A percentile compares a stretch with the other conserved stretches of the same genome.
phyloP scores from a whole-genome alignment of 2,113 vertebrate genomes.

The Tenebrosternarchus preto region DNA sequence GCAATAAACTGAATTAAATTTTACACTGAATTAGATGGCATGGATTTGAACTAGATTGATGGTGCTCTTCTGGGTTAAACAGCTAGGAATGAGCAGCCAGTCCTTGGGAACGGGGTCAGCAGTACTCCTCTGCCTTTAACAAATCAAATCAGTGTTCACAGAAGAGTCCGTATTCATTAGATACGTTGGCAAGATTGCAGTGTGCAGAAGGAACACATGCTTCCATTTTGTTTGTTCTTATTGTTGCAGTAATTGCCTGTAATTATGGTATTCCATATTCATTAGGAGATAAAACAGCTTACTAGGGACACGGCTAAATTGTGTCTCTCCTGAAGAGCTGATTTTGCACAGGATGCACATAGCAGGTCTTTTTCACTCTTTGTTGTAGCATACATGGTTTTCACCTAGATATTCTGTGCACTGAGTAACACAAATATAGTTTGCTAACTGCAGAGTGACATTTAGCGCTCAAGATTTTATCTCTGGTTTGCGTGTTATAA shows the following conservation, averaged over 20 bases:
- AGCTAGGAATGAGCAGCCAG: neutral
- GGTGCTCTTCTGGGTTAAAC: neutral
- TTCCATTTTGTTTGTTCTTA: constrained; percentile 74
- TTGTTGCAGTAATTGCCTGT: constrained; percentile 79
- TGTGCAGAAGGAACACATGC: constrained; percentile 59
- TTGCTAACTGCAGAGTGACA: neutral
- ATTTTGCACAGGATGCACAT: constrained; percentile 66
- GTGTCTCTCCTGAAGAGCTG: constrained; percentile 42
- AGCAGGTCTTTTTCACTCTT: constrained; percentile 16
- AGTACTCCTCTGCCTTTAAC: constrained; percentile 15
- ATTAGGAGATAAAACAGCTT: constrained; percentile 77
- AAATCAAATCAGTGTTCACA: constrained; percentile 36
- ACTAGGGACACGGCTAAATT: constrained; percentile 61
- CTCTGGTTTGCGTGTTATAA: neutral
- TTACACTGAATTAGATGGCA: neutral
- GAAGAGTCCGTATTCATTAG: constrained; percentile 42
- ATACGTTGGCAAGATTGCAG: constrained; percentile 57
- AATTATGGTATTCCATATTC: constrained; percentile 82
- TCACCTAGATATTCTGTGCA: constrained; percentile 22
- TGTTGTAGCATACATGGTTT: constrained; percentile 14
- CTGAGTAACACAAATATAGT: neutral
- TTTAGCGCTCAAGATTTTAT: neutral
- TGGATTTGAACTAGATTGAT: neutral
- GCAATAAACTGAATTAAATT: neutral
- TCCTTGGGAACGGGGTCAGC: neutral